A percentile compares a stretch with the other conserved stretches of the same genome.
Evolutionary conservation across 1,140 invertebrate genomes (phyloP).

Genomic region (Drosophila parvula): DNA sequence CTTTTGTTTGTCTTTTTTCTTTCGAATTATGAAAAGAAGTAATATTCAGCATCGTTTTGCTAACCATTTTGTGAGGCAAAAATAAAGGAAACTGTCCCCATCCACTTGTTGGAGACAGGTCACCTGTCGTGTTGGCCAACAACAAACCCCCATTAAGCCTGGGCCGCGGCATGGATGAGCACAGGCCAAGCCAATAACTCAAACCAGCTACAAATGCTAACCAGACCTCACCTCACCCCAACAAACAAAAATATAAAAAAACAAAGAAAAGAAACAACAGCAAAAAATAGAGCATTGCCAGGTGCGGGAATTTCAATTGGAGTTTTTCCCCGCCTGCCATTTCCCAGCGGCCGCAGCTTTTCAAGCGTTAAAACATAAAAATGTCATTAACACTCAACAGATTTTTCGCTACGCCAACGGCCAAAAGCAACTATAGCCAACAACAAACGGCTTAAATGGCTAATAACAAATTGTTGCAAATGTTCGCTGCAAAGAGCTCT

Average conservation of each 20-base stretch:
- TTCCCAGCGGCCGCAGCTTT: conserved; percentile 45
- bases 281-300: conserved; percentile 43
- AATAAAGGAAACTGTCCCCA: not conserved
- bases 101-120: conserved; percentile 17
- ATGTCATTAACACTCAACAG: conserved; percentile 81
- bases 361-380: conserved; percentile 81
- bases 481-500: conserved; percentile 44
- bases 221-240: conserved; percentile 17
- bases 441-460: conserved; percentile 79
- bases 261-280: not conserved
- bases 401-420: conserved; percentile 70
- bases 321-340: conserved; percentile 32
- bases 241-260: conserved; percentile 3
- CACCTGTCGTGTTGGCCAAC: conserved; percentile 49
- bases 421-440: conserved; percentile 38
- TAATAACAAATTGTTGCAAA: conserved; percentile 81
- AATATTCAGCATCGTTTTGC: conserved; percentile 1
- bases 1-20: not conserved
- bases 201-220: conserved; percentile 34
- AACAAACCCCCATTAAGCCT: conserved; percentile 39
- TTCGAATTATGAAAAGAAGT: no score
- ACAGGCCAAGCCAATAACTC: conserved; percentile 36
- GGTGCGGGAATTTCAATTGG: conserved; percentile 63
- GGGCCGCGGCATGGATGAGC: conserved; percentile 30
- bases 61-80: conserved; percentile 7